Conservation (phyloP, 2,888 invertebrate species). For the Lasioglossum oenotherae region DNA sequence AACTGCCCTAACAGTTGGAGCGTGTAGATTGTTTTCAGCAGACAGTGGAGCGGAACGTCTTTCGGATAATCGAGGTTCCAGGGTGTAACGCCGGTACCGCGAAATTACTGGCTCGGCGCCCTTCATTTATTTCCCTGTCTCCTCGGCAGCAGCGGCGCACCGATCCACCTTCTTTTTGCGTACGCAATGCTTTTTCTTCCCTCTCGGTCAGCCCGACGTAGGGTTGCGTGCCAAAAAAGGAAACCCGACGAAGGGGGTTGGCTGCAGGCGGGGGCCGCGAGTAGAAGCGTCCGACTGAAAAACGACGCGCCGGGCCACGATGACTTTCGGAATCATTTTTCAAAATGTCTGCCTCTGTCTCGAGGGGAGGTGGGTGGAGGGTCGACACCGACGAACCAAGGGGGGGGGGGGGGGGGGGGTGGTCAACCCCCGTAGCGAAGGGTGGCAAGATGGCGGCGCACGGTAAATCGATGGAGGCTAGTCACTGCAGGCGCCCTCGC, state of each 20-base stretch:
- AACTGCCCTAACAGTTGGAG: background rate
- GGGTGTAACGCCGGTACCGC: conserved; percentile 26
- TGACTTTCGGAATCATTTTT: conserved; percentile 83
- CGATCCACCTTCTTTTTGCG: conserved; percentile 65
- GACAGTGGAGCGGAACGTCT: background rate
- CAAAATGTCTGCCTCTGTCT: conserved; percentile 83
- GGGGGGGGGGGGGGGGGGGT: conserved; percentile 72
- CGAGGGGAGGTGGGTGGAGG: conserved; percentile 76
- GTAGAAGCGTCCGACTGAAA: conserved; percentile 64
- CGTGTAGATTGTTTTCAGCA: background rate
- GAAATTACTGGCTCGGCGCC: conserved; percentile 26
- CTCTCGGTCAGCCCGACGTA: conserved; percentile 30
- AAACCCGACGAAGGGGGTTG: conserved; percentile 27
- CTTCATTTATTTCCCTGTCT: conserved; percentile 67
- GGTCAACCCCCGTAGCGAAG: conserved; percentile 83
- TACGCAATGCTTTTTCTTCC: conserved; percentile 60
- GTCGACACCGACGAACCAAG: conserved; percentile 49
- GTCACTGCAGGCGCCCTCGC: conserved; percentile 84
- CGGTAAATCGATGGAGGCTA: conserved; percentile 85
- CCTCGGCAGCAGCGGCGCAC: conserved; percentile 42
- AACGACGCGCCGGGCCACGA: conserved; percentile 71
- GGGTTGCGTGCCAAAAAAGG: conserved; percentile 61
- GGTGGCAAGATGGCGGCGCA: conserved; percentile 84
- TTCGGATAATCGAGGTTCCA: conserved; percentile 10
- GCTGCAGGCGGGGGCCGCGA: background rate